Conservation (phyloP, 2,113 vertebrate species). For the Eulacestoma nigropectus region DNA sequence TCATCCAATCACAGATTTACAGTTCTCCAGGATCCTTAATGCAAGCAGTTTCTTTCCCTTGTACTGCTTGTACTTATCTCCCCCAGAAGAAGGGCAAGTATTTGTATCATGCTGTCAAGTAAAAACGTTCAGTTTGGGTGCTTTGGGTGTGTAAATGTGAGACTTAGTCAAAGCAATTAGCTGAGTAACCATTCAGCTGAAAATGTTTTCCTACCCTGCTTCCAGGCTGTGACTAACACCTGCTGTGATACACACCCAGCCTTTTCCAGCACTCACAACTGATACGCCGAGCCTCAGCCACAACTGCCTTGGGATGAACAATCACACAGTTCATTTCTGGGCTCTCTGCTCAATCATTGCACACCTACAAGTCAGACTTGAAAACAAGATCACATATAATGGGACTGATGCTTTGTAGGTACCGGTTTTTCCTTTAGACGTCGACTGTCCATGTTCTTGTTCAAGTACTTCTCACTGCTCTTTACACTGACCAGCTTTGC, state of each 20-base stretch:
- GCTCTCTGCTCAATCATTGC: neutral
- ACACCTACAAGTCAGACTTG: neutral
- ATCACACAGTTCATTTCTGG: neutral
- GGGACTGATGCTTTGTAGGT: neutral
- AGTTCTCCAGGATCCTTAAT: neutral
- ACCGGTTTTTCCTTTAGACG: neutral
- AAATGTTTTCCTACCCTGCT: neutral
- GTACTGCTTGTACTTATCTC: neutral
- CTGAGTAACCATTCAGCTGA: conserved; percentile 20
- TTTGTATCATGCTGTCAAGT: neutral
- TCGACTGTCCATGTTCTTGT: accelerated
- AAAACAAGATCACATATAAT: neutral
- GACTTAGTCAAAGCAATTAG: conserved; percentile 32
- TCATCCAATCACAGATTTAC: neutral
- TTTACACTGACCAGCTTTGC: neutral
- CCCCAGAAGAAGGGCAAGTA: neutral
- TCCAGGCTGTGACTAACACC: conserved; percentile 33
- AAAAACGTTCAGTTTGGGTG: neutral
- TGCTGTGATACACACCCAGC: neutral
- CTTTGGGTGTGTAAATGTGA: neutral
- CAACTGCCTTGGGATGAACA: neutral
- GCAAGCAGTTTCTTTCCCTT: neutral
- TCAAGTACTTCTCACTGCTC: neutral
- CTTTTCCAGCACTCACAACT: neutral
- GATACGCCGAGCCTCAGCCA: neutral